Percentiles rank a stretch among this genome's conserved stretches.
Conservation (phyloP, 2,113 vertebrate species). For the Stigmatopora argus region DNA sequence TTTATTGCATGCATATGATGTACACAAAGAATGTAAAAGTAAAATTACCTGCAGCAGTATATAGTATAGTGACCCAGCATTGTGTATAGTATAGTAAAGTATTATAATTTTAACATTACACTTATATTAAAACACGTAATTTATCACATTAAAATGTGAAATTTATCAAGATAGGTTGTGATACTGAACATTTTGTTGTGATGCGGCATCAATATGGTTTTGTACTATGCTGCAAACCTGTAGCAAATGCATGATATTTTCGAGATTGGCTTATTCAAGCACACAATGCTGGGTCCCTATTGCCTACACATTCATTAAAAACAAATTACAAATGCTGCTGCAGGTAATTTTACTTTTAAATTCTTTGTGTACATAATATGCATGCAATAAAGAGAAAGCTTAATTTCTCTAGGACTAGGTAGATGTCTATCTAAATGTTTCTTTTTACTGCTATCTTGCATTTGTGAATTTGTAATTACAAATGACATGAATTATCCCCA, state of each 20-base stretch:
- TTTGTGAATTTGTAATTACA: conserved; percentile 54
- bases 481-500: conserved; percentile 53
- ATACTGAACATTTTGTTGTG: no score
- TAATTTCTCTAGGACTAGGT: conserved; percentile 11
- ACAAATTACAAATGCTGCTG: background rate
- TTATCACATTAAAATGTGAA: no score
- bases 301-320: background rate
- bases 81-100: no score
- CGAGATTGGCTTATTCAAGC: background rate
- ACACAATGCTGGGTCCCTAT: background rate
- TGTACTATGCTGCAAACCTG: conserved; percentile 8
- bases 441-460: conserved; percentile 37
- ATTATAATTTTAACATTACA: no score
- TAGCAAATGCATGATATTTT: conserved; percentile 1
- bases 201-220: no score
- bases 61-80: no score
- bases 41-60: no score
- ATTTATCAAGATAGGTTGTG: no score
- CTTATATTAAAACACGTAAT: no score
- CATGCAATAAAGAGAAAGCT: conserved; percentile 2
- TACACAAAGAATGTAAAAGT: no score
- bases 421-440: conserved; percentile 27
- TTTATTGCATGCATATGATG: no score
- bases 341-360: background rate
- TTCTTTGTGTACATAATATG: background rate